These are phyloP conservation scores for Tenualosa thibaudeaui DNA, from an alignment of 2,797 vertebrate species.

Conservation along the genomic window DNA sequence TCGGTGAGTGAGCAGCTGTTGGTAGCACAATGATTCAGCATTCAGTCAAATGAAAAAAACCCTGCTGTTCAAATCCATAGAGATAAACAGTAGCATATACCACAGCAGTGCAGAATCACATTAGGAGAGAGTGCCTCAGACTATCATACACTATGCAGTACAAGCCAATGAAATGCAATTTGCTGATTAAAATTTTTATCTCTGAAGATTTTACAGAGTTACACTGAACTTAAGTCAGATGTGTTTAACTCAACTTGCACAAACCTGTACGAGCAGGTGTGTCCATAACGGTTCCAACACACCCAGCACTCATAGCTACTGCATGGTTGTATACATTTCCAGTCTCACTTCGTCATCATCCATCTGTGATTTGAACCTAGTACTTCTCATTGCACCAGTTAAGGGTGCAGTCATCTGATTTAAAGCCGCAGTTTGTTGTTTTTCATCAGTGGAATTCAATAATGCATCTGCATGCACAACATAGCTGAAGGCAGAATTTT, in stretches of 20 bases:
- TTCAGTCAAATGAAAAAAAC: neutral
- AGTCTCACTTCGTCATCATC: neutral
- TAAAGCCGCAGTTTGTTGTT: neutral
- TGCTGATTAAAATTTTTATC: neutral
- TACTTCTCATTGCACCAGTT: neutral
- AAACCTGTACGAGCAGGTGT: neutral
- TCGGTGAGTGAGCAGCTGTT: conserved; percentile 69
- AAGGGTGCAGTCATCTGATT: neutral
- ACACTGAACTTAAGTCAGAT: neutral
- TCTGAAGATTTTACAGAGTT: neutral
- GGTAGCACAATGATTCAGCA: neutral
- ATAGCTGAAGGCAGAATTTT: too few species aligned
- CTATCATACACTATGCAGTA: neutral
- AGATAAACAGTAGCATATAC: neutral
- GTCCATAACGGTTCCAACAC: neutral
- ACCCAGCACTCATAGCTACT: neutral
- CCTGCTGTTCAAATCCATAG: neutral
- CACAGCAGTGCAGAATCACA: neutral
- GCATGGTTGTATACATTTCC: neutral
- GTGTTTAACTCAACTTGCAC: neutral
- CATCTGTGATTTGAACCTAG: neutral
- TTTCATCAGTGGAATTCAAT: neutral
- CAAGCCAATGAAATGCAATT: neutral
- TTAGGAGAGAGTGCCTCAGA: neutral
- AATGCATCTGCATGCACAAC: neutral